These are phyloP conservation scores for Platichthys stellatus DNA, from an alignment of 2,113 vertebrate genomes.

Conservation along the genomic window DNA sequence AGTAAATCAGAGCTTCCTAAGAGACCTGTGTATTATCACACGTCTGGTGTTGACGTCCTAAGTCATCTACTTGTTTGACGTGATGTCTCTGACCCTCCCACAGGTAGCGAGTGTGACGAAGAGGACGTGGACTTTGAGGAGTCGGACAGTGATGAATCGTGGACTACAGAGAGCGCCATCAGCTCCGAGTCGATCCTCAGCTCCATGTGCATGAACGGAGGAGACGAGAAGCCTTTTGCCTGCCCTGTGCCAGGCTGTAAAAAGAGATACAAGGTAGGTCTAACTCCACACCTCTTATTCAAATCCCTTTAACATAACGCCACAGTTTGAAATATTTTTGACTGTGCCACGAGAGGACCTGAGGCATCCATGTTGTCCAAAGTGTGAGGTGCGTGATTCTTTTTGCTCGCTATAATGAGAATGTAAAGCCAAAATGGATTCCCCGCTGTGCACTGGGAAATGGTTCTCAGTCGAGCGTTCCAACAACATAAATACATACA, in stretches of 20 bases:
- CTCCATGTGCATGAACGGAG: conserved; percentile 99
- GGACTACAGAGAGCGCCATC: conserved; percentile 99
- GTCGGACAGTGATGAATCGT: conserved; percentile 98
- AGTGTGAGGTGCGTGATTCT: not conserved
- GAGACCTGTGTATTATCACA: no score
- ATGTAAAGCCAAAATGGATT: conserved; percentile 11
- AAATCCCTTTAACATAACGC: not conserved
- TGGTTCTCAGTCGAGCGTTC: conserved; percentile 31
- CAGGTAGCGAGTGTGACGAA: conserved; percentile 97
- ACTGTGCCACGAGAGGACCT: not conserved
- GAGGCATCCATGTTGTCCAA: not conserved
- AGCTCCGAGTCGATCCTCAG: conserved; percentile 98
- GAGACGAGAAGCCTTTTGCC: conserved; percentile 97
- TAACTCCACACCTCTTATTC: not conserved
- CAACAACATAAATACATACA: conserved; percentile 65
- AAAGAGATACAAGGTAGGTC: conserved; percentile 96
- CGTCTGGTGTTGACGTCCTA: not conserved
- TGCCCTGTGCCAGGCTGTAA: conserved; percentile 98
- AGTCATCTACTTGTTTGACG: not conserved
- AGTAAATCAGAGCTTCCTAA: no score
- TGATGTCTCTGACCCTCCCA: conserved; percentile 5
- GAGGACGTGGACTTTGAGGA: conserved; percentile 98
- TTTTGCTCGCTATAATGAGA: not conserved
- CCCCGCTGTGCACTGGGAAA: conserved; percentile 44
- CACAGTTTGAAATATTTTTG: not conserved